Evolutionary conservation across 2,113 vertebrate species (phyloP).

Genomic region (Ophiodon elongatus): DNA sequence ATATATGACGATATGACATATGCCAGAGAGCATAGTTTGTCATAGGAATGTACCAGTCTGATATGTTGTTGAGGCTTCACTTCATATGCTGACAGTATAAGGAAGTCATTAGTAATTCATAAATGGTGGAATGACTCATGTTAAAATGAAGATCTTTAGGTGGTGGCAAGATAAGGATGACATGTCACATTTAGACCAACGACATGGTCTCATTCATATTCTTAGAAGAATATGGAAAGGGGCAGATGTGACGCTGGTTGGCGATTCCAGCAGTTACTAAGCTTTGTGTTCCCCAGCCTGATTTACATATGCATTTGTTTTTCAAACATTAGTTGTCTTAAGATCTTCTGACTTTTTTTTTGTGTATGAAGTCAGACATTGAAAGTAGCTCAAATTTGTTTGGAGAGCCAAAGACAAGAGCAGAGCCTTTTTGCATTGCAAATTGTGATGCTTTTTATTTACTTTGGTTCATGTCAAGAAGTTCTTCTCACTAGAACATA

Average conservation of each 20-base stretch:
- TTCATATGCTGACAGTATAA: neutral
- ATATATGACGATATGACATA: neutral
- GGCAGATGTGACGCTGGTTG: neutral
- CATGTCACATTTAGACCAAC: neutral
- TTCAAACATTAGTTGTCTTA: constrained; percentile 74
- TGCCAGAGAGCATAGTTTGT: neutral
- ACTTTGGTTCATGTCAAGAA: constrained; percentile 58
- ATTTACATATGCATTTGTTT: constrained; percentile 82
- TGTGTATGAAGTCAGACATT: constrained; percentile 64
- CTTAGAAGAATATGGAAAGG: neutral
- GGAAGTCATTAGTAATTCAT: neutral
- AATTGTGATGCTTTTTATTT: constrained; percentile 63
- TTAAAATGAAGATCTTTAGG: neutral
- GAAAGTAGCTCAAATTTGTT: constrained; percentile 76
- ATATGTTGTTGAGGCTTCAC: neutral
- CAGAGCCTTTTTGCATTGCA: constrained; percentile 81
- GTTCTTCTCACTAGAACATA: constrained; percentile 24
- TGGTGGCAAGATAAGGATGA: neutral
- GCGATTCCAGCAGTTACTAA: neutral
- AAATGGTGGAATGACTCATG: too few relatives aligned
- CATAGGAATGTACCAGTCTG: neutral
- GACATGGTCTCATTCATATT: neutral
- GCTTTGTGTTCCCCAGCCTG: constrained; percentile 28
- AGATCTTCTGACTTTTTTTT: constrained; percentile 53
- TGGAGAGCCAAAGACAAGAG: constrained; percentile 38